Evolutionary conservation across 2,797 vertebrate species (phyloP), one percentile per base, ranked within the genome.

Genomic region (Epinephelus awoara): DNA sequence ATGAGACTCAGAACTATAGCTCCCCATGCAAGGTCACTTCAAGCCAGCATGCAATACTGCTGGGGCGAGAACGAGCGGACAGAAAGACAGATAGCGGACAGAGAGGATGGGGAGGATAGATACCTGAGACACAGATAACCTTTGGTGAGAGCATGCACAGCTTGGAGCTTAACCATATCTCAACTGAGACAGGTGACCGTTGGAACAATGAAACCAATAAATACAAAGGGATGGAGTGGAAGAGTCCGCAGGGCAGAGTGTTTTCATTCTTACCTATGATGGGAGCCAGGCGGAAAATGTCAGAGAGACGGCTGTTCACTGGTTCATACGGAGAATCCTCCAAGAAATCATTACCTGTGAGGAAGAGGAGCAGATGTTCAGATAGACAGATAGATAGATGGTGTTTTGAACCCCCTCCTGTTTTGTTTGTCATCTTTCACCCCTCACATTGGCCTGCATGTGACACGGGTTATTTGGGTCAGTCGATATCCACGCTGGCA

Each of bases 241-340:
- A 68, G 85, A 21, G 46, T 79, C 61, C 49, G 19, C 5, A 4
- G 47, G 50, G 13, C 0, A 38, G 29, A 21, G 3, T 5, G 0
- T 7, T 44, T 62, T 40, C 34, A 18, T 14, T 87, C 97, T 96
- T 97, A 99, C 98, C 98, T 93, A 99, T 95, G 88, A 98, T 98
- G 66, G 98, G 97, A 83, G 97, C 98, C 94, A 98, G 95, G 78
- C 96, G 97, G 93, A 98, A 99, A 90, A 99, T 98, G 89, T 99
- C 98, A 58, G 97, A 97, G 15, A 99, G 93, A 6, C 98, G 96
- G 94, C 96, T 98, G 95, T 98, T 99, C 82, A 98, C 96, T 11
- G 98, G 96, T 71, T 99, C 98, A 18, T 99, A 99, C 0, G 98
- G 98, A 67, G 98, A 99, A 85, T 99, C 97, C 94, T 99, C 98